Evolutionary conservation across 2,888 invertebrate genomes (phyloP).

Genomic region (Nowickia ferox): DNA sequence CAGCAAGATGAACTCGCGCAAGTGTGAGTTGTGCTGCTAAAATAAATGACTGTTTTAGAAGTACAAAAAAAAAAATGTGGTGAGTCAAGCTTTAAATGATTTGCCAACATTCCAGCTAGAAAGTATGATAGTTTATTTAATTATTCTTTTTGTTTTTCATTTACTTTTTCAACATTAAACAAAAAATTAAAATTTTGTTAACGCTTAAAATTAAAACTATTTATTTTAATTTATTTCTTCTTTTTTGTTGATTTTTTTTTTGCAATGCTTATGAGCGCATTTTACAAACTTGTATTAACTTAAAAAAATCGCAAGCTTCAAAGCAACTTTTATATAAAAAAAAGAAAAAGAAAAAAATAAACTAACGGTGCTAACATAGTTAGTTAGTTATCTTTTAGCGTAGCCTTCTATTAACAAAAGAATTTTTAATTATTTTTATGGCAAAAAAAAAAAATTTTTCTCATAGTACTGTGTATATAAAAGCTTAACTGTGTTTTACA

Average conservation of each 20-base stretch:
- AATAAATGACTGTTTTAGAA: not conserved
- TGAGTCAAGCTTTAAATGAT: constrained; percentile 1
- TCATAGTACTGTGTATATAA: not conserved
- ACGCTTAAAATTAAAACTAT: not conserved
- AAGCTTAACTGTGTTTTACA: not conserved
- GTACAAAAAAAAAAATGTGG: not conserved
- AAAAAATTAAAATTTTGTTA: not conserved
- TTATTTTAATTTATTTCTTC: not conserved
- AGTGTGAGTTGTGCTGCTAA: not conserved
- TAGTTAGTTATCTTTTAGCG: not conserved
- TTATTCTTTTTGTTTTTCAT: not conserved
- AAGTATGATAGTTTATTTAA: no score
- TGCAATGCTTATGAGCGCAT: not conserved
- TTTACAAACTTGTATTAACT: not conserved
- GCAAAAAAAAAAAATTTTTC: not conserved
- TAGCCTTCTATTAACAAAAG: not conserved
- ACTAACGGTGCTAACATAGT: not conserved
- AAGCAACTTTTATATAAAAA: not conserved
- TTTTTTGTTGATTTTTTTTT: constrained; percentile 1
- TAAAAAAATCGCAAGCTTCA: constrained; percentile 12
- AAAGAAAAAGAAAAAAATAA: not conserved
- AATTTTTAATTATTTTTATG: constrained; percentile 28
- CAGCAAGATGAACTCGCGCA: not conserved
- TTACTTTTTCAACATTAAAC: not conserved
- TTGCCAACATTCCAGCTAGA: not conserved